A percentile compares a stretch with the other conserved stretches of the same genome.
phyloP scores from a whole-genome alignment of 1,140 invertebrate genomes.

The Sycophila sp. region DNA sequence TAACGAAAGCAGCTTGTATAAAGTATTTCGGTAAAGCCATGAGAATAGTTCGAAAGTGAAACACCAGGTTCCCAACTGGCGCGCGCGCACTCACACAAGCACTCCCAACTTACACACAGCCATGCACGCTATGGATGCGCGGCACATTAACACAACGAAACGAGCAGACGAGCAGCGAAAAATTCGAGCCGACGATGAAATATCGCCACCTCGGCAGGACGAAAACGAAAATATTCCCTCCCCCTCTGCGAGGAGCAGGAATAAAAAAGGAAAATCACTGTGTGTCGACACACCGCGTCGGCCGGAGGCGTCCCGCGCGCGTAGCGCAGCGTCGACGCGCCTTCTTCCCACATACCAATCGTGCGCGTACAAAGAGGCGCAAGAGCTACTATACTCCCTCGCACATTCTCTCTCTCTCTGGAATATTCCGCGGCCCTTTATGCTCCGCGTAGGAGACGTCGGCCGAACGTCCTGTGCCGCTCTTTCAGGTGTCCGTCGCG shows the following conservation, averaged over 20 bases:
- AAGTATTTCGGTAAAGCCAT: too few relatives aligned
- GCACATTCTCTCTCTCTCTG: not conserved
- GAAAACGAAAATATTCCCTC: not conserved
- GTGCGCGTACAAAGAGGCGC: not conserved
- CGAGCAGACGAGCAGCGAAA: too few relatives aligned
- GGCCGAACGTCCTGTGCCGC: not conserved
- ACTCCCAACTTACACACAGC: too few relatives aligned
- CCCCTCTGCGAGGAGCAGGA: not conserved
- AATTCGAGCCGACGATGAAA: not conserved
- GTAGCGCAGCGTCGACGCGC: constrained; percentile 1
- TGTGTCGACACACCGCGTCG: constrained; percentile 32
- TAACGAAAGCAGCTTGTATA: too few relatives aligned
- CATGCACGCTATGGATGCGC: too few relatives aligned
- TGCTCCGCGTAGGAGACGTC: not conserved
- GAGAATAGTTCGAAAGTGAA: too few relatives aligned
- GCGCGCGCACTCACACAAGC: too few relatives aligned
- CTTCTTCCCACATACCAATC: constrained; percentile 12
- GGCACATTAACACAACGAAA: too few relatives aligned
- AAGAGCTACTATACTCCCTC: not conserved
- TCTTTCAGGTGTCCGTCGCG: too few relatives aligned
- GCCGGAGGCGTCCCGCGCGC: not conserved
- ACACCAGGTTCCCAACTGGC: too few relatives aligned
- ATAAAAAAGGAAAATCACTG: not conserved
- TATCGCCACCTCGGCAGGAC: not conserved
- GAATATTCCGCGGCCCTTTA: not conserved